Evolutionary conservation across 2,797 vertebrate genomes (phyloP), one percentile per base, ranked within the genome.

Genomic region (Silurus aristotelis): DNA sequence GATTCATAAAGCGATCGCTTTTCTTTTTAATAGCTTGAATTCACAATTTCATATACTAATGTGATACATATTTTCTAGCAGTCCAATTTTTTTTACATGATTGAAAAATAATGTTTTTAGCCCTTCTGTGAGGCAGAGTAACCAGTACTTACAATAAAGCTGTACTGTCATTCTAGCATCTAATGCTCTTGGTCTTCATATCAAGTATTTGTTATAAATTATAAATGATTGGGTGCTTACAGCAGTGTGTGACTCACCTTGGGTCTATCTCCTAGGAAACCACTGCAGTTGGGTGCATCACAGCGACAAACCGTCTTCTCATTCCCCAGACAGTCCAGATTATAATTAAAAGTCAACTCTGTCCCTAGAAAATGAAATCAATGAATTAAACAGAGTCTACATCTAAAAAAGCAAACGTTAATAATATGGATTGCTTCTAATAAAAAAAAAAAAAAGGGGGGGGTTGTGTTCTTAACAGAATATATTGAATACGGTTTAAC

Each of bases 311-410:
- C 96, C 0, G 97, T 99, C 89, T 99, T 99, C 91, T 99, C 98
- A 9, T 99, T 99, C 17, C 98, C 98, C 84, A 99, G 94, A 88
- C 98, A 99, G 90, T 99, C 98, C 48, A 99, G 95, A 92, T 99
- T 99, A 92, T 99, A 99, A 92, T 99, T 99, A 84, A 99, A 99
- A 55, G 98, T 99, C 88, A 99, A 91, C 91, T 99, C 98, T 0
- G 97, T 98, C 17, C 97, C 98, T 99, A 90, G 15, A 60, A 87
- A 55, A 20, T 27, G 15, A 67, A 64, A 48, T 43, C n/a, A 48
- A 80, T 25, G 5, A 63, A 75, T 14, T 1, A 80, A 79, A 9
- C 17, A 22, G 55, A 20, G 55, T 19, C 31, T 70, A 79, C 9
- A 83, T 52, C 4, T 1, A 77, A 8, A 77, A 1, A 46, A 48